Evolutionary conservation across 2,888 invertebrate species (phyloP), one percentile per base, ranked within the genome.

Genomic region (Ctena decussata): DNA sequence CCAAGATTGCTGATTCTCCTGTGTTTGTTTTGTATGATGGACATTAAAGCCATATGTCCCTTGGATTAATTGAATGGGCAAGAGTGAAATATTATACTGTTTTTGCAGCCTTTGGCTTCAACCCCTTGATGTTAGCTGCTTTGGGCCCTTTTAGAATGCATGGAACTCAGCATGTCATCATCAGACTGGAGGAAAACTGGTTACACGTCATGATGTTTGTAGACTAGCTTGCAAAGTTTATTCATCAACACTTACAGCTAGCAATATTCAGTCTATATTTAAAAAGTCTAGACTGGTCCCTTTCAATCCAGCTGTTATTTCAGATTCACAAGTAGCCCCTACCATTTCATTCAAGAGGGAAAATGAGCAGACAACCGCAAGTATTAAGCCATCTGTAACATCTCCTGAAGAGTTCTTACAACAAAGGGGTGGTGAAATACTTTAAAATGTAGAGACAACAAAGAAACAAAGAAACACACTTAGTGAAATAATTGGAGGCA

Each of bases 21-120:
- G 75, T 80, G 2, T 72, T 87, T 60, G 73, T 84, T 12, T 27
- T 87, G n/a, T 80, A 82, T 78, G 87, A 87, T 71, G 80, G 87
- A n/a, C 87, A 84, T 39, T 77, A 65, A 12, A 77, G 76, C 21
- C 87, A 80, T 32, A 69, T 82, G 8, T 80, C 87, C 15, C 27
- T 84, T 0, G 6, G 53, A 15, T 37, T 82, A 1, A 82, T 85
- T 72, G 72, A 87, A 3, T 82, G 87, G 85, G 72, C 80, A 30
- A 46, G 18, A 0, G 71, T 30, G 72, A 83, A 39, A 85, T 32
- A 82, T 82, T 3, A 77, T 85, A 8, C 30, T 87, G 5, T 85
- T 80, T 82, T 46, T 82, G 82, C 6, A 85, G 82, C 30, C 84
- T 85, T 72, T 27, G 82, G 30, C 53, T 85, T 18, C 82, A 87